Percentiles rank a stretch among this genome's conserved stretches.
phyloP scores from a whole-genome alignment of 2,113 vertebrate genomes.

The Paradoxurus hermaphroditus region DNA sequence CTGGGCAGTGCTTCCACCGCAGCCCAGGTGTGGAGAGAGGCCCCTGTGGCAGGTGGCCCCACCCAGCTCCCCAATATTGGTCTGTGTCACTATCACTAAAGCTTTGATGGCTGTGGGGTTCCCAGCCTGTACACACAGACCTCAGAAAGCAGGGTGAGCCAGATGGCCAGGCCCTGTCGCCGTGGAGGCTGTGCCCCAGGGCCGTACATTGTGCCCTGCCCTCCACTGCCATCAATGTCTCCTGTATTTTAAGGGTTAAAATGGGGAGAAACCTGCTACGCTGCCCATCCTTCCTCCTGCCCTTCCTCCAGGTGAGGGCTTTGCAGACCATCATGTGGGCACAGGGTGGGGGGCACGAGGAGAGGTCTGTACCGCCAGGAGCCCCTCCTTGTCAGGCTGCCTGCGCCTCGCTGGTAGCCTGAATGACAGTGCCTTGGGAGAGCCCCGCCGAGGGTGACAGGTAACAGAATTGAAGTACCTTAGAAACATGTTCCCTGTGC shows the following conservation, averaged over 20 bases:
- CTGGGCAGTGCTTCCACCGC: neutral
- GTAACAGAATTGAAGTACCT: neutral
- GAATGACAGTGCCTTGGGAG: conserved; percentile 34
- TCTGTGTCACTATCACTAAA: neutral
- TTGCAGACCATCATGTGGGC: neutral
- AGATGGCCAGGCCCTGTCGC: fast-evolving
- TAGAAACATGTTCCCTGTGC: neutral
- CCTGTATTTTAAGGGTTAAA: neutral
- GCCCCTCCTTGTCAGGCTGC: neutral
- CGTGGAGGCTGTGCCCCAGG: neutral
- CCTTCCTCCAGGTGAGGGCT: neutral
- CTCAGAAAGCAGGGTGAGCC: neutral
- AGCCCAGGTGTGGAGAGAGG: neutral
- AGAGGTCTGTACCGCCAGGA: neutral
- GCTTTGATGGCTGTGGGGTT: too few species aligned
- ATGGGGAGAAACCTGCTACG: too few species aligned
- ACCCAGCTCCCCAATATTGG: too few species aligned
- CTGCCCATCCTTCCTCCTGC: neutral
- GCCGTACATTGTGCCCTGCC: neutral
- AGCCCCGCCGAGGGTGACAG: neutral
- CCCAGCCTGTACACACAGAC: neutral
- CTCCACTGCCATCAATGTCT: neutral
- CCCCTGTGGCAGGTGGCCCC: fast-evolving
- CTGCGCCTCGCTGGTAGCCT: neutral
- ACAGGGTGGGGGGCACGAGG: fast-evolving